These are phyloP conservation scores for Seira musarum DNA, from an alignment of 2,888 invertebrate genomes.

Conservation along the genomic window DNA sequence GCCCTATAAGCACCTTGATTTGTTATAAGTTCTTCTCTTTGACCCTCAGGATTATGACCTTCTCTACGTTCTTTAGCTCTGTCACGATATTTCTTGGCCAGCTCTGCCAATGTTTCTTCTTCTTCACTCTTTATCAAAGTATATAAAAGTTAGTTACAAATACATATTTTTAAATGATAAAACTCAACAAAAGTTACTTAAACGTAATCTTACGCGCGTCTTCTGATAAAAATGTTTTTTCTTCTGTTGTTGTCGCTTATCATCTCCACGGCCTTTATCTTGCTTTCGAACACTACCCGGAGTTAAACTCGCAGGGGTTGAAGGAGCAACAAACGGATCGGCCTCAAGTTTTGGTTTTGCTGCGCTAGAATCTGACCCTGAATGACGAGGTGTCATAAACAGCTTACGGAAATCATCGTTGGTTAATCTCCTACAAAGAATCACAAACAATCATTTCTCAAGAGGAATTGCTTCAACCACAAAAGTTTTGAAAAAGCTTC, in stretches of 20 bases:
- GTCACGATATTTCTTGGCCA: conserved; percentile 94
- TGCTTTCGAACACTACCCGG: conserved; percentile 65
- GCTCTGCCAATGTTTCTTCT: conserved; percentile 93
- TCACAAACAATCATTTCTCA: background rate
- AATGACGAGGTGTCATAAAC: conserved; percentile 93
- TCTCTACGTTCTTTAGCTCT: conserved; percentile 92
- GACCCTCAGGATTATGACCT: conserved; percentile 86
- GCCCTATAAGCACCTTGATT: conserved; percentile 89
- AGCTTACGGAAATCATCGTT: conserved; percentile 98
- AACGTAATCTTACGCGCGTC: conserved; percentile 47
- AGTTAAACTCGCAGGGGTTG: conserved; percentile 68
- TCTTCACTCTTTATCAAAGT: conserved; percentile 90
- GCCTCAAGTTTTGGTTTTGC: conserved; percentile 48
- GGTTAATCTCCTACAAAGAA: conserved; percentile 76
- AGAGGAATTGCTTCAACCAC: background rate
- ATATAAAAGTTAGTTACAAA: conserved; percentile 60
- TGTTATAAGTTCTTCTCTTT: conserved; percentile 87
- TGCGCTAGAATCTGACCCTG: conserved; percentile 71
- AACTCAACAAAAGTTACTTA: background rate
- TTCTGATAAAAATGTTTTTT: conserved; percentile 95
- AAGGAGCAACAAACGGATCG: conserved; percentile 66
- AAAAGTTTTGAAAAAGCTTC: no score
- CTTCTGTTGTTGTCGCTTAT: conserved; percentile 88
- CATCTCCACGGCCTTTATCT: conserved; percentile 77
- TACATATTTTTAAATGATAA: no score